Percentiles rank a stretch among this genome's conserved stretches.
Conservation (phyloP, 2,888 invertebrate species). For the Sabellastarte sp. region DNA sequence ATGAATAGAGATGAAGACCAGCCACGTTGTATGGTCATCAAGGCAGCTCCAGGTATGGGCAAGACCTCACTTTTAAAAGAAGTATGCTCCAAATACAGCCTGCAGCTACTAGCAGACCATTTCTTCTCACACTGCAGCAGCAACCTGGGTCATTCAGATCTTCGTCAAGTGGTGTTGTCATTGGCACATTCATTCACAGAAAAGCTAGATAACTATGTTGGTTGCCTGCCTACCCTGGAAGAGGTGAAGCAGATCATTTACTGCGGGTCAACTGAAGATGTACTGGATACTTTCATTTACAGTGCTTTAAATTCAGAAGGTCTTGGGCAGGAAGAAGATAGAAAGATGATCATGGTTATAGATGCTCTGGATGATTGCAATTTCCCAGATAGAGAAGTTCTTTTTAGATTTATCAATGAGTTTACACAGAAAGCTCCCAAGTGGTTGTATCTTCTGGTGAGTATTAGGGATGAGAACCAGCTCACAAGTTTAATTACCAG, state of each 20-base stretch:
- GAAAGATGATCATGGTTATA: slow-evolving; percentile 24
- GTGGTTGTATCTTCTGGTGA: slow-evolving; percentile 25
- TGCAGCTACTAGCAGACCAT: slow-evolving; percentile 15
- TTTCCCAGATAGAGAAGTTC: slow-evolving; percentile 8
- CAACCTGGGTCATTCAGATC: slow-evolving; percentile 20
- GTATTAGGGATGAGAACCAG: slow-evolving; percentile 18
- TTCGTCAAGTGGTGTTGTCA: slow-evolving; percentile 13
- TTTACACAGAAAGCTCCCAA: slow-evolving; percentile 18
- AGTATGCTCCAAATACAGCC: slow-evolving; percentile 11
- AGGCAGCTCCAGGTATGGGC: slow-evolving; percentile 25
- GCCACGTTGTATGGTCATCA: slow-evolving; percentile 16
- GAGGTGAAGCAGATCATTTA: slow-evolving; percentile 11
- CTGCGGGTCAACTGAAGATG: slow-evolving; percentile 11
- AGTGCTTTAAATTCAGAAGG: slow-evolving; percentile 11
- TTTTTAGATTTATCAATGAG: slow-evolving; percentile 13
- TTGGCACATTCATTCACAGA: slow-evolving; percentile 21
- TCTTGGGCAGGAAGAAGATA: slow-evolving; percentile 9
- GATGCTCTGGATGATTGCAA: slow-evolving; percentile 32
- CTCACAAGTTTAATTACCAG: slow-evolving; percentile 6
- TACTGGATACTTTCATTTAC: slow-evolving; percentile 19
- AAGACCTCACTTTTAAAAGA: slow-evolving; percentile 27
- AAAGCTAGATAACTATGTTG: slow-evolving; percentile 15
- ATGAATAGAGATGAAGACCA: not conserved
- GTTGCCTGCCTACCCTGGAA: slow-evolving; percentile 9
- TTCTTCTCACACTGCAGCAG: slow-evolving; percentile 24